Evolutionary conservation across 2,888 invertebrate genomes (phyloP), one percentile per base, ranked within the genome.

Genomic region (Palloptera scutellata): DNA sequence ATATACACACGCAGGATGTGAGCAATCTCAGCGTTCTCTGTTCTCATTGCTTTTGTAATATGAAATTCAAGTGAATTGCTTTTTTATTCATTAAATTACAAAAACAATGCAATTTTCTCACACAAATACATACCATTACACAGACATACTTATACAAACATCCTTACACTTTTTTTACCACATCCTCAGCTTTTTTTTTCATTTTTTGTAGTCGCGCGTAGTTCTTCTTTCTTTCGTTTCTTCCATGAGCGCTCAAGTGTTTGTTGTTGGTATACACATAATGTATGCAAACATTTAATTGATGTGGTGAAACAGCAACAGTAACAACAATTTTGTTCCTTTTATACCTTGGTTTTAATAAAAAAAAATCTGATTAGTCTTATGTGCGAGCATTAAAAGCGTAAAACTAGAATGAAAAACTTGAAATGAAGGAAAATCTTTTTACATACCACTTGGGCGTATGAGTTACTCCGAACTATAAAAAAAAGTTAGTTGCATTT

Each of bases 41-140:
- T 40, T 48, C 51, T 48, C 41, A 40, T 51, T 30, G 20, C 12
- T 15, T 52, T 60, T 51, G 51, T 15, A 30, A 30, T 61, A 13
- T 15, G 52, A 13, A 51, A 52, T 51, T 30, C 61, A 52, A 30
- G 51, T 51, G 51, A 59, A 61, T 40, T 51, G 15, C 61, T 61
- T 30, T 48, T 45, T 51, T 52, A 51, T 52, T 53, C 61, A 53
- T 61, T 61, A 12, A 61, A 53, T 53, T 61, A 61, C 52, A 41
- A 42, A 9, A 45, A 40, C 40, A 40, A 61, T 11, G 40, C 42
- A 53, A 41, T 53, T 41, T 5, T 12, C 42, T 15, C 45, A 59
- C 42, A 9, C 59, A 45, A n/a, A 41, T 41, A 59, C 40, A 43
- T 1, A 54, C 19, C 5, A 6, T 9, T 1, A 54, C 54, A 20